Evolutionary conservation across 2,113 vertebrate species (phyloP).

Genomic region (Callaeas wilsoni): DNA sequence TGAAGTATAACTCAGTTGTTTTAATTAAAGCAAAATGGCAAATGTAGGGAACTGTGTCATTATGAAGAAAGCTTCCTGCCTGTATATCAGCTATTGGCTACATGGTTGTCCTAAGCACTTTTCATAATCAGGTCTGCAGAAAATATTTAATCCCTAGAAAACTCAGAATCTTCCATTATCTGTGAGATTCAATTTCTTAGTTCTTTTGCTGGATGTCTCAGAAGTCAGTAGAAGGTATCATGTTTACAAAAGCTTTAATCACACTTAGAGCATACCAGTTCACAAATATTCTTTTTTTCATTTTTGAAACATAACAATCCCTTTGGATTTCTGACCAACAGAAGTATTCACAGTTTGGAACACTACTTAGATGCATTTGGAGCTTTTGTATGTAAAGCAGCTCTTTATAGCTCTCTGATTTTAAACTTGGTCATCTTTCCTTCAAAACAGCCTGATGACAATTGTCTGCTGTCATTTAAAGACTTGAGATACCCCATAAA

Average conservation of each 20-base stretch:
- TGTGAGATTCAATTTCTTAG: not conserved
- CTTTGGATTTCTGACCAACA: not conserved
- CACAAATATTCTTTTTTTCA: not conserved
- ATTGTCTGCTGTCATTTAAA: not conserved
- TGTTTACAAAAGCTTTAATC: not conserved
- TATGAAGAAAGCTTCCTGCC: not conserved
- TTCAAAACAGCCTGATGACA: not conserved
- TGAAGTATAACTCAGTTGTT: not conserved
- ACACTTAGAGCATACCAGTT: not conserved
- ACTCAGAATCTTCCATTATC: not conserved
- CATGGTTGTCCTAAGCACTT: not conserved
- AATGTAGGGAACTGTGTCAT: not conserved
- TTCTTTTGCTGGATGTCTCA: not conserved
- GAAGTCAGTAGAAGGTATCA: not conserved
- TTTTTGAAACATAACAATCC: not conserved
- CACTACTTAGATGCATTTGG: not conserved
- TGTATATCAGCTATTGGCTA: not conserved
- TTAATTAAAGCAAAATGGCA: not conserved
- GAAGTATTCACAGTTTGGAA: not conserved
- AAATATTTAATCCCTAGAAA: not conserved
- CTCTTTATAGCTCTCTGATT: not conserved
- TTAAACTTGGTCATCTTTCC: not conserved
- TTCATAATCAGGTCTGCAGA: not conserved
- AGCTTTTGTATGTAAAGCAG: not conserved
- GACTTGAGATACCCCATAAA: not conserved